Percentiles rank a stretch among this genome's conserved stretches.
These are phyloP conservation scores for Gryon sp. DNA, from an alignment of 1,140 invertebrate genomes.

Conservation along the genomic window DNA sequence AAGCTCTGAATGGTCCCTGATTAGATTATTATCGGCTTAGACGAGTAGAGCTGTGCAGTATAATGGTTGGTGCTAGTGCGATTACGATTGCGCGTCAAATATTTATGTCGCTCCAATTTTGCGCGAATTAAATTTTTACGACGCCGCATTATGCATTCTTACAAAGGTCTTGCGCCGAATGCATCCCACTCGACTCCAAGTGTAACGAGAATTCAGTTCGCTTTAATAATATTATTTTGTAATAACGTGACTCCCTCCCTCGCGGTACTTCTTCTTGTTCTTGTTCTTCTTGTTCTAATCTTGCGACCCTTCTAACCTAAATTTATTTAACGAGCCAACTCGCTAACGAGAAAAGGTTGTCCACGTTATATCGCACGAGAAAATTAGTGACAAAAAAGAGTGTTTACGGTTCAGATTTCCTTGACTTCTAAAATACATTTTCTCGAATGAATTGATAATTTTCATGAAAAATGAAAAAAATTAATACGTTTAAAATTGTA, in stretches of 20 bases:
- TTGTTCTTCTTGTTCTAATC: slow-evolving; percentile 51
- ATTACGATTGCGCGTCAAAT: slow-evolving; percentile 40
- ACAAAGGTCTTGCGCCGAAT: slow-evolving; percentile 20
- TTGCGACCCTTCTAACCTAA: slow-evolving; percentile 41
- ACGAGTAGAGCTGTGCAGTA: slow-evolving; percentile 7
- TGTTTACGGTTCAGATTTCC: not conserved
- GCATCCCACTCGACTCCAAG: slow-evolving; percentile 34
- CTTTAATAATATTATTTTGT: slow-evolving; percentile 58
- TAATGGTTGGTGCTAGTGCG: slow-evolving; percentile 11
- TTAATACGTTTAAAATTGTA: no score
- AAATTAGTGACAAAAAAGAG: slow-evolving; percentile 14
- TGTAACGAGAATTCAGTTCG: slow-evolving; percentile 44
- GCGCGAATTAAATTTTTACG: slow-evolving; percentile 49
- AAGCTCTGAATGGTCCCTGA: slow-evolving; percentile 48
- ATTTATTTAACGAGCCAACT: slow-evolving; percentile 51
- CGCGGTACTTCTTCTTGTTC: no score
- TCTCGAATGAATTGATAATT: not conserved
- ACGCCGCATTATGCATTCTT: slow-evolving; percentile 26
- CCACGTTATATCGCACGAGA: slow-evolving; percentile 14
- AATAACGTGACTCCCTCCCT: slow-evolving; percentile 36
- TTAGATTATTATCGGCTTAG: slow-evolving; percentile 58
- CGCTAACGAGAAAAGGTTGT: slow-evolving; percentile 55
- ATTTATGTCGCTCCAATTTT: slow-evolving; percentile 41
- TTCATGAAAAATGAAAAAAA: no score
- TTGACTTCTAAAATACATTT: no score